A percentile compares a stretch with the other conserved stretches of the same genome.
These are phyloP conservation scores for Gonatopus flavifemur DNA, from an alignment of 1,140 invertebrate genomes.

Conservation along the genomic window DNA sequence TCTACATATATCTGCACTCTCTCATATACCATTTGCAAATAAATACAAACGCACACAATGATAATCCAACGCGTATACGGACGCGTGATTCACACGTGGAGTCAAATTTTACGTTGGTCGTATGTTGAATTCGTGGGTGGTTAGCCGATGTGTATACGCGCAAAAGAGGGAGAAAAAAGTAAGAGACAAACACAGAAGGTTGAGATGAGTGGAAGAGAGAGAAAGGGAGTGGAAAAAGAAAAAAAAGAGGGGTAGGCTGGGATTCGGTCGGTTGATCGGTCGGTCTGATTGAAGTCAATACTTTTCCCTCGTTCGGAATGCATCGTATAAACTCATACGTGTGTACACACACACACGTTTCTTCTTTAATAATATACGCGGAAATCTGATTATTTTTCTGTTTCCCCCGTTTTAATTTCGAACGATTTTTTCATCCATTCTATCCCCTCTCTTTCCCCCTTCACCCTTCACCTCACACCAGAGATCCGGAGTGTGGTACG, in stretches of 20 bases:
- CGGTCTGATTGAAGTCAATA: conserved; percentile 51
- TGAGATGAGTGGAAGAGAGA: background rate
- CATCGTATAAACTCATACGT: conserved; percentile 25
- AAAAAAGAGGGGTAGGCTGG: conserved; percentile 11
- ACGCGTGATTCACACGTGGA: conserved; percentile 26
- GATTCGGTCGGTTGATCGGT: conserved; percentile 17
- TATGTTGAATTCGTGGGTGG: conserved; percentile 25
- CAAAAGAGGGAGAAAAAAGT: conserved; percentile 1
- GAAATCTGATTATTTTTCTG: conserved; percentile 58
- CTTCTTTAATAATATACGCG: conserved; percentile 55
- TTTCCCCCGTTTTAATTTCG: conserved; percentile 54
- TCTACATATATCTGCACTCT: conserved; percentile 7
- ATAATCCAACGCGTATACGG: conserved; percentile 1
- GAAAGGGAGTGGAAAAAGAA: conserved; percentile 1
- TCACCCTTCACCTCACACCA: conserved; percentile 25
- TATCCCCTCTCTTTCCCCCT: conserved; percentile 12
- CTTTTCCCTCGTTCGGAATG: conserved; percentile 31
- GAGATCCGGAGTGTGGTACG: conserved; percentile 39
- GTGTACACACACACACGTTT: conserved; percentile 25
- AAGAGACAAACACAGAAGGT: background rate
- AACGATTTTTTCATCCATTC: conserved; percentile 35
- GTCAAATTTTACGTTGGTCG: conserved; percentile 25
- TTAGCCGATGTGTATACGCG: conserved; percentile 1
- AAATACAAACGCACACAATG: conserved; percentile 9
- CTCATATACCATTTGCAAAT: conserved; percentile 4